Conservation (phyloP, 2,888 invertebrate species). For the Dynastes maya region DNA sequence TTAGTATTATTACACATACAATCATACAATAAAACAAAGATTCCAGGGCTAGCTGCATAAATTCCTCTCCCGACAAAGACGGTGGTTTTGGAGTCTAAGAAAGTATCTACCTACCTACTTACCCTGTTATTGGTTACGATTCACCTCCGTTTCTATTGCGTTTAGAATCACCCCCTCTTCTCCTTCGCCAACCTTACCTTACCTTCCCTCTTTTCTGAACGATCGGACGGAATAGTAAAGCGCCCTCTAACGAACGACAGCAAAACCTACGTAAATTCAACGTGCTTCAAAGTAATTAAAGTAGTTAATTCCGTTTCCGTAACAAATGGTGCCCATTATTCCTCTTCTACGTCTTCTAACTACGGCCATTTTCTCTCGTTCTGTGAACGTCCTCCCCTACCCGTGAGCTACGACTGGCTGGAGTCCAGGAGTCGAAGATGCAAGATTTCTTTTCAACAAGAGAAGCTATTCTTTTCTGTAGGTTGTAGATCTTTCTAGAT, state of each 20-base stretch:
- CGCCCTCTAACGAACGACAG: constrained; percentile 62
- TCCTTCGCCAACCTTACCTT: constrained; percentile 50
- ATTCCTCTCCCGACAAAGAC: constrained; percentile 61
- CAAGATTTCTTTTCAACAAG: no score
- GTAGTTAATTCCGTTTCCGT: constrained; percentile 71
- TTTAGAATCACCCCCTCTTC: background rate
- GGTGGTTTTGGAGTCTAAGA: constrained; percentile 52
- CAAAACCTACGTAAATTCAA: constrained; percentile 69
- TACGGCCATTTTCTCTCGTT: background rate
- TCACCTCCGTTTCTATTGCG: constrained; percentile 48
- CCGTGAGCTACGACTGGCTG: no score
- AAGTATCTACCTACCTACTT: background rate
- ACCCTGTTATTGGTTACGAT: constrained; percentile 63
- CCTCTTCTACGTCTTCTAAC: constrained; percentile 60
- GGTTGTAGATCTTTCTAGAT: no score
- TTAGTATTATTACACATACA: no score
- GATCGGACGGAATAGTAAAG: constrained; percentile 60
- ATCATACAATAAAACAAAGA: no score
- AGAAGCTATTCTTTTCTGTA: no score
- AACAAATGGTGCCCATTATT: constrained; percentile 70
- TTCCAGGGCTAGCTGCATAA: constrained; percentile 48
- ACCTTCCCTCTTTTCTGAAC: constrained; percentile 53
- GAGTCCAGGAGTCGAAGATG: no score
- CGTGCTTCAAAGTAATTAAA: constrained; percentile 72
- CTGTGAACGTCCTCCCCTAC: background rate